A percentile compares a stretch with the other conserved stretches of the same genome.
Conservation (phyloP, 1,140 invertebrate species). For the Octopus bimaculoides region DNA sequence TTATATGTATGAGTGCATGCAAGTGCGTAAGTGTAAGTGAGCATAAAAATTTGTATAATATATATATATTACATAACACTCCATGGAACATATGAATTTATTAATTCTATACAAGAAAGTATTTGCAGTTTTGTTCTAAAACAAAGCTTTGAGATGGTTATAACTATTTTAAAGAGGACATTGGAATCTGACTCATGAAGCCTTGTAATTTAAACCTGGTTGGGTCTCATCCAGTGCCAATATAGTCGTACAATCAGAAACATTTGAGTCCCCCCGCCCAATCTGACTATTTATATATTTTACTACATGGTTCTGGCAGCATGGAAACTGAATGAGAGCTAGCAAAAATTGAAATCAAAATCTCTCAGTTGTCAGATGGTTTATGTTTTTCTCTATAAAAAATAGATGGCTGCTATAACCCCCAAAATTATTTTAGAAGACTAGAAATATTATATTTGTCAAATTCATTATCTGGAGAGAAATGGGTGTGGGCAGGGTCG, state of each 20-base stretch:
- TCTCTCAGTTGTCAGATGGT: background rate
- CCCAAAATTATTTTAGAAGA: background rate
- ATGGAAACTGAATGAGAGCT: background rate
- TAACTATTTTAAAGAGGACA: too few species aligned
- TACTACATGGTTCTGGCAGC: too few species aligned
- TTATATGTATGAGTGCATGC: background rate
- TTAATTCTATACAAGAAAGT: too few species aligned
- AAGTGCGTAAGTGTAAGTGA: background rate
- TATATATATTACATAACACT: background rate
- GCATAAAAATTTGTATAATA: background rate
- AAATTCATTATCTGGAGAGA: background rate
- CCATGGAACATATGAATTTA: background rate
- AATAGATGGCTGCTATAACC: background rate
- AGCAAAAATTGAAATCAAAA: background rate
- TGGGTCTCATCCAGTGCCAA: too few species aligned
- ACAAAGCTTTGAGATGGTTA: too few species aligned
- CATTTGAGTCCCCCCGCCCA: too few species aligned
- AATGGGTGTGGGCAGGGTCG: background rate
- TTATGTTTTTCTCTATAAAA: background rate
- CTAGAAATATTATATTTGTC: background rate
- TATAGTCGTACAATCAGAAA: too few species aligned
- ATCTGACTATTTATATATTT: too few species aligned
- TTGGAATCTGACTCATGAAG: too few species aligned
- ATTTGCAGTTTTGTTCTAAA: too few species aligned
- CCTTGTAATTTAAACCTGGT: too few species aligned